Evolutionary conservation across 2,797 vertebrate genomes (phyloP), one percentile per base, ranked within the genome.

Genomic region (Melanotaenia maccullochi): DNA sequence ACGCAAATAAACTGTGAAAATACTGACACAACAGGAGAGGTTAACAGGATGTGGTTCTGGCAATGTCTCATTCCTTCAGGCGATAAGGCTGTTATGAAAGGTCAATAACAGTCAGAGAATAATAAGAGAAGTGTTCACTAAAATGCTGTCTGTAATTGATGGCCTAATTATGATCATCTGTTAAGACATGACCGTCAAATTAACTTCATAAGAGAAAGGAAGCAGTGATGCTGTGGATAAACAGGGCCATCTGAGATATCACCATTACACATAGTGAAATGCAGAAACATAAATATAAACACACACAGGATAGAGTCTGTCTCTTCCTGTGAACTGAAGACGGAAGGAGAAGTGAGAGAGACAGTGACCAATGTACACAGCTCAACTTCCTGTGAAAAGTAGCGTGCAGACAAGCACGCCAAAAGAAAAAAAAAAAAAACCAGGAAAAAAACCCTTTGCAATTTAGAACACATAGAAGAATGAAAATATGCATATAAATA

Each of bases 311-410:
- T 5, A 59, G 66, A 83, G 73, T 65, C 66, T 14, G 60, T 56
- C 57, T 61, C 60, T 69, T 80, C 65, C 55, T 82, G 78, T 68
- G 52, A 33, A 20, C 60, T 47, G 56, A 80, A 73, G 68, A 49
- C 18, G n/a, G 66, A 90, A 90, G 77, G 71, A 90, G 90, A 89
- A 91, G 89, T 89, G 86, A 87, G 77, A 87, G 38, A 65, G 76
- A 73, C 60, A 13, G 76, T 77, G 81, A 85, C 81, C 81, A 75
- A 78, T 0, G 32, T 63, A 49, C 71, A 65, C 60, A 13, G 61
- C 56, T 60, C 2, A 51, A 73, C 84, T 85, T 89, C 85, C 78
- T 86, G 57, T 59, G 52, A 38, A 58, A 68, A 28, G 25, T 58
- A 60, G 69, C 57, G 3, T 47, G 70, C 75, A 81, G 66, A 76